Percentiles rank a stretch among this genome's conserved stretches.
Conservation (phyloP, 1,140 invertebrate species). For the Pogonus chalceus region DNA sequence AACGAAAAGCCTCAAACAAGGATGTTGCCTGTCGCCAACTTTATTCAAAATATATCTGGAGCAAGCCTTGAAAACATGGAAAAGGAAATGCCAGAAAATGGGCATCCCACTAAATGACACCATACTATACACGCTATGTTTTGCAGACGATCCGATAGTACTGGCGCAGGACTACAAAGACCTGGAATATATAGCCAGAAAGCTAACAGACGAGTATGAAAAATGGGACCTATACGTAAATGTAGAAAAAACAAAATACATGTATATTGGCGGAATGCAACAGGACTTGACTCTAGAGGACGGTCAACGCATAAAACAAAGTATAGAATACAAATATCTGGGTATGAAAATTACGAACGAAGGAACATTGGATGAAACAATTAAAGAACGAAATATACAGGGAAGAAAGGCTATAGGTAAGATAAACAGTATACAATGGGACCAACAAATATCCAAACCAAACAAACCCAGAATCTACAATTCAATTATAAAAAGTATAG, state of each 20-base stretch:
- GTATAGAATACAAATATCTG: not conserved
- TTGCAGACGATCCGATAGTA: not conserved
- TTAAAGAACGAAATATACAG: not conserved
- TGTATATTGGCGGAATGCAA: not conserved
- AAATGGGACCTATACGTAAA: not conserved
- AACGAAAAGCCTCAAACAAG: not conserved
- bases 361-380: not conserved
- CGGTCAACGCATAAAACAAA: not conserved
- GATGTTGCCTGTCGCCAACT: not conserved
- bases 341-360: not conserved
- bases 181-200: not conserved
- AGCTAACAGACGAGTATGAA: not conserved
- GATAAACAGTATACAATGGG: not conserved
- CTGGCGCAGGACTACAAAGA: not conserved
- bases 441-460: too few relatives aligned
- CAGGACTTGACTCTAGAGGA: not conserved
- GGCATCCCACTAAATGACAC: not conserved
- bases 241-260: not conserved
- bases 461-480: too few relatives aligned
- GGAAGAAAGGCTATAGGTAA: not conserved
- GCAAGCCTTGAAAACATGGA: not conserved
- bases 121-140: not conserved
- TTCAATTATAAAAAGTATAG: too few relatives aligned
- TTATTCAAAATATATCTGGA: not conserved
- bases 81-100: not conserved